Evolutionary conservation across 2,888 invertebrate genomes (phyloP).

Genomic region (Mystacides longicornis): DNA sequence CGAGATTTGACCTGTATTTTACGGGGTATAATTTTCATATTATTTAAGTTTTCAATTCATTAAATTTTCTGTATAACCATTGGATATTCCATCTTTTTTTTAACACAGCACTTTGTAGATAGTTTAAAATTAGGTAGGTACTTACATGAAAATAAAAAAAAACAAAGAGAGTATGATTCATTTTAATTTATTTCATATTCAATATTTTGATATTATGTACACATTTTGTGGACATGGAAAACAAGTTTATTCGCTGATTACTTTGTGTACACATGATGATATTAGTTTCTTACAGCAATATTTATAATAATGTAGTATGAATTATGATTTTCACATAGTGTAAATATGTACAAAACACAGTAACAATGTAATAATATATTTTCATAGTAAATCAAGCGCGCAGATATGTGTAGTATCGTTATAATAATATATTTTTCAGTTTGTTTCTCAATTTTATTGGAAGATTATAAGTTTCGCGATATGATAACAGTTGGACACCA

Average conservation of each 20-base stretch:
- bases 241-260: conserved; percentile 21
- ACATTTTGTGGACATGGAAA: conserved; percentile 20
- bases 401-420: conserved; percentile 3
- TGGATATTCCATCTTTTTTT: too few species aligned
- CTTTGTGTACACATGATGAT: conserved; percentile 25
- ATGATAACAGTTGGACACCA: background rate
- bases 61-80: too few species aligned
- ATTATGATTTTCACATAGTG: too few species aligned
- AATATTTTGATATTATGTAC: conserved; percentile 23
- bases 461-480: background rate
- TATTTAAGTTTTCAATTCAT: too few species aligned
- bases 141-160: background rate
- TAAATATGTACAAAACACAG: conserved; percentile 18
- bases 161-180: background rate
- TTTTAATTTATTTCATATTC: conserved; percentile 23
- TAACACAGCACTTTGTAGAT: too few species aligned
- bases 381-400: conserved; percentile 19
- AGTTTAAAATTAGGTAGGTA: background rate
- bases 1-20: too few species aligned
- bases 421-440: background rate
- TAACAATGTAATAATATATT: conserved; percentile 24
- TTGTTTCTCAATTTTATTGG: background rate
- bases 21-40: too few species aligned
- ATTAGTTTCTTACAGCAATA: conserved; percentile 17
- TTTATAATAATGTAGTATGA: background rate